These are phyloP conservation scores for Sabatieria punctata DNA, from an alignment of 2,888 invertebrate species.

Conservation along the genomic window DNA sequence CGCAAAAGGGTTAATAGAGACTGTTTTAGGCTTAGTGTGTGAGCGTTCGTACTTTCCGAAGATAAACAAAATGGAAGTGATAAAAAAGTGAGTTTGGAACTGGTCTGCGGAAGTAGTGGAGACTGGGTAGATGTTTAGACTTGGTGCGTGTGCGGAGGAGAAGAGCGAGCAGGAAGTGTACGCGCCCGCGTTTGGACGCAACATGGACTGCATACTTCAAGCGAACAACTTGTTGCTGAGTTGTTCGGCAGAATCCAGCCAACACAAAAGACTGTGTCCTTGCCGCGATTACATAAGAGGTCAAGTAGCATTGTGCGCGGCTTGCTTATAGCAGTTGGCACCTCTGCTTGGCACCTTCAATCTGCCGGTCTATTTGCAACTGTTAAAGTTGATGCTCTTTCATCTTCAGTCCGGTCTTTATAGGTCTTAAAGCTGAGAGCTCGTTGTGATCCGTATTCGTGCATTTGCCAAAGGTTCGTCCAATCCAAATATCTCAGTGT, in stretches of 20 bases:
- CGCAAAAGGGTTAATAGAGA: no score
- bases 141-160: no score
- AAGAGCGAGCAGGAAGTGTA: no score
- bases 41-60: slow-evolving; percentile 31
- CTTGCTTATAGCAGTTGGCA: slow-evolving; percentile 18
- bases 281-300: slow-evolving; percentile 31
- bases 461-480: no score
- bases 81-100: slow-evolving; percentile 18
- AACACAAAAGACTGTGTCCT: slow-evolving; percentile 29
- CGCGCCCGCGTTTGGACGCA: neutral
- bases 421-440: slow-evolving; percentile 11
- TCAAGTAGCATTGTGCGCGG: slow-evolving; percentile 31
- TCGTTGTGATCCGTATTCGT: no score
- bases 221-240: slow-evolving; percentile 30
- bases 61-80: slow-evolving; percentile 21
- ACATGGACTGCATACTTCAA: slow-evolving; percentile 24
- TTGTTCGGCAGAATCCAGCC: slow-evolving; percentile 23
- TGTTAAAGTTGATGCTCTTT: no score
- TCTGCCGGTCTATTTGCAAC: neutral
- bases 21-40: slow-evolving; percentile 29
- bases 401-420: slow-evolving; percentile 10
- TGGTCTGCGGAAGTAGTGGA: no score
- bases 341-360: neutral
- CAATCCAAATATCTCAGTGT: no score
- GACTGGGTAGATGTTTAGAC: no score